Base-by-base conservation (phyloP, 2,888 invertebrate genomes). In the Platycheirus rosarum region DNA sequence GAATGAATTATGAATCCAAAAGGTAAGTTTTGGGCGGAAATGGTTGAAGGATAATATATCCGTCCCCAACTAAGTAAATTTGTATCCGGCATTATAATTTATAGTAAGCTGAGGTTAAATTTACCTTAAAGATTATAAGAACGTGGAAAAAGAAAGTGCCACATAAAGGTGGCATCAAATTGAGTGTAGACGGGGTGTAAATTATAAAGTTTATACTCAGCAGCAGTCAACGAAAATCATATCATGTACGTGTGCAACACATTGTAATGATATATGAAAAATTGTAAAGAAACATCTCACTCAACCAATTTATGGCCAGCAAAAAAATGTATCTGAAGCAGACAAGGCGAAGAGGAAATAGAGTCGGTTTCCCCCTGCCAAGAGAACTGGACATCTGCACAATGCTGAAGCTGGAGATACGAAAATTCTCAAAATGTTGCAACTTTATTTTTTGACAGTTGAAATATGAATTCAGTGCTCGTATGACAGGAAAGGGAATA, bases 401-500 rank as follows among this genome's bases (percentile, higher is more conserved):
- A 63, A 48, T 32, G 62, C n/a, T n/a, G n/a, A n/a, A n/a, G n/a
- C n/a, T n/a, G 13, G 9, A 13, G 42, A 44, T 60, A 60, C 42
- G 14, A 60, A 48, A 48, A 29, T 48, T 3, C 16, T 14, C 32
- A 16, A 13, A 26, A 35, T 60, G 55, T 40, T n/a, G 48, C 70
- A 40, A 68, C 51, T 57, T 44, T 53, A 62, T 51, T 75, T 68
- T 53, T 46, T 78, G 78, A 78, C 78, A 78, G 51, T 42, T 71
- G 78, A 68, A 73, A 73, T 73, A 73, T 73, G 73, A 68, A 66
- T 68, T 73, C 48, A 48, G 46, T 40, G 48, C 68, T 63, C 53
- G 62, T 44, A 53, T 78, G 78, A 62, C 73, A 78, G 62, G 73
- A 68, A 55, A 62, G 48, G 62, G 73, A 78, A 78, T 73, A 78